Conservation (phyloP, 2,888 invertebrate species). For the Coronaproctus castanopsis region DNA sequence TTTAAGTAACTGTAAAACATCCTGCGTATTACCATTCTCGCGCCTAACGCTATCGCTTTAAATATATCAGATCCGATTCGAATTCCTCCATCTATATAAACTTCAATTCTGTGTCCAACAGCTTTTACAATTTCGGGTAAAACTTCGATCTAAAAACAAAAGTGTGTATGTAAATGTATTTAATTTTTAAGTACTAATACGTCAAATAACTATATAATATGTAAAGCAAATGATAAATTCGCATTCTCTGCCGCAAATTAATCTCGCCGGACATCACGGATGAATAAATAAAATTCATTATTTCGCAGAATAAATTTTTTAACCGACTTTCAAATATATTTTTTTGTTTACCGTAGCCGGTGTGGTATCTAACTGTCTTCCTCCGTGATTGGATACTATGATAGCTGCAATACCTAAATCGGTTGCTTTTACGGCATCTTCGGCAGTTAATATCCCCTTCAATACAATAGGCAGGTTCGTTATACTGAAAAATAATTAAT, state of each 20-base stretch:
- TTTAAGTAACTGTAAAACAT: too few species aligned
- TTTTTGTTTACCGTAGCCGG: slow-evolving; percentile 45
- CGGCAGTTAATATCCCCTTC: slow-evolving; percentile 67
- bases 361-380: slow-evolving; percentile 67
- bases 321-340: too few species aligned
- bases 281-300: too few species aligned
- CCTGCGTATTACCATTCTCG: slow-evolving; percentile 52
- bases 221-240: too few species aligned
- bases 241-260: too few species aligned
- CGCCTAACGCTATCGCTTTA: slow-evolving; percentile 77
- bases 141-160: slow-evolving; percentile 59
- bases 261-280: too few species aligned
- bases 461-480: slow-evolving; percentile 61
- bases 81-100: slow-evolving; percentile 76
- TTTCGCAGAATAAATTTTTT: too few species aligned
- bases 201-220: too few species aligned
- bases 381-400: slow-evolving; percentile 86
- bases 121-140: slow-evolving; percentile 58
- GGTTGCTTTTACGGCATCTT: slow-evolving; percentile 60
- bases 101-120: slow-evolving; percentile 44
- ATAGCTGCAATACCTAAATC: slow-evolving; percentile 57
- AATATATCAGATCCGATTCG: slow-evolving; percentile 67
- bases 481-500: too few species aligned
- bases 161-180: too few species aligned
- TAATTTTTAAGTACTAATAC: too few species aligned